Evolutionary conservation across 2,888 invertebrate genomes (phyloP).

Genomic region (Graphium colonna): DNA sequence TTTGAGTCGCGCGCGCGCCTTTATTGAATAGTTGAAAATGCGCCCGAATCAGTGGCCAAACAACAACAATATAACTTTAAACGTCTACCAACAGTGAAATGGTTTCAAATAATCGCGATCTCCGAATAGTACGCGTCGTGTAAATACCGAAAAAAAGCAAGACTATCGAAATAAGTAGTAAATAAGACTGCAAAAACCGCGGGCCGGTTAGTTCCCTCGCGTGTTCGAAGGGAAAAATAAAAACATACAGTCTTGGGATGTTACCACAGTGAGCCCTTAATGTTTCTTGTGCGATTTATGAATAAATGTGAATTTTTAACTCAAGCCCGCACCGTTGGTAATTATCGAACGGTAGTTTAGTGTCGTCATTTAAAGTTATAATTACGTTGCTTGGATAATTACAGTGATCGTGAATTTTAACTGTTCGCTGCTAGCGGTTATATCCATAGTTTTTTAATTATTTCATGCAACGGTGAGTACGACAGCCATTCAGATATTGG

Average conservation of each 20-base stretch:
- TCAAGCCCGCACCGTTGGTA: background rate
- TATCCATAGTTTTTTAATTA: background rate
- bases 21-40: slow-evolving; percentile 64
- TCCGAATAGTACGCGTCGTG: slow-evolving; percentile 51
- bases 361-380: background rate
- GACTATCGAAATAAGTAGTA: slow-evolving; percentile 41
- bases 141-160: slow-evolving; percentile 44
- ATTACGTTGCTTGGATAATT: background rate
- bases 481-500: background rate
- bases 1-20: slow-evolving; percentile 61
- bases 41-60: slow-evolving; percentile 42
- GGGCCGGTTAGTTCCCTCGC: slow-evolving; percentile 53
- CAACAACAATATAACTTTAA: slow-evolving; percentile 62
- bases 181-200: slow-evolving; percentile 53
- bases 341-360: background rate
- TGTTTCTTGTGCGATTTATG: slow-evolving; percentile 30
- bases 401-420: background rate
- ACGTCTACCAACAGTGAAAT: slow-evolving; percentile 37
- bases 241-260: slow-evolving; percentile 34
- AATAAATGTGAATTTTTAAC: background rate
- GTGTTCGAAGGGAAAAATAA: slow-evolving; percentile 45
- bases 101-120: slow-evolving; percentile 48
- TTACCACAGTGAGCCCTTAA: slow-evolving; percentile 28
- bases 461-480: background rate
- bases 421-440: background rate